phyloP scores from a whole-genome alignment of 2,888 invertebrate genomes.

The Penaeus monodon region DNA sequence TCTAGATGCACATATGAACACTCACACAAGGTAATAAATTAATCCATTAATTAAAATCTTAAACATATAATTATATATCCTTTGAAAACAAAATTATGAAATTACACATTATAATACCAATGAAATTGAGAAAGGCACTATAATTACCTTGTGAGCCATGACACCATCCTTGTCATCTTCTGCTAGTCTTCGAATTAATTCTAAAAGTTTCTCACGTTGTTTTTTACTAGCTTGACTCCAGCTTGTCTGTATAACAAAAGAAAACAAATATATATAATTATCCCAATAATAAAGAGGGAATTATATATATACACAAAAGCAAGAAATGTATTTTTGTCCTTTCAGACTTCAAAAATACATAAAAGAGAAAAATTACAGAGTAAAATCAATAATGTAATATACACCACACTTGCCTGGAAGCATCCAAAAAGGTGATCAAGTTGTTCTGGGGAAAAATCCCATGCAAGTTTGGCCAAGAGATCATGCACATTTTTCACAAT shows the following conservation, averaged over 20 bases:
- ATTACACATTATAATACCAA: background rate
- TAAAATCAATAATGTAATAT: slow-evolving; percentile 24
- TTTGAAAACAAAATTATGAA: too few relatives aligned
- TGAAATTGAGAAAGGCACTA: slow-evolving; percentile 41
- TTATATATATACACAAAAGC: too few relatives aligned
- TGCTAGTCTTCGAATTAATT: slow-evolving; percentile 92
- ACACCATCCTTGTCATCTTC: slow-evolving; percentile 99
- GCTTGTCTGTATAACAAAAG: slow-evolving; percentile 73
- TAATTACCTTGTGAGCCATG: slow-evolving; percentile 91
- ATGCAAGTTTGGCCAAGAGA: slow-evolving; percentile 93
- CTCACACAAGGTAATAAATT: background rate
- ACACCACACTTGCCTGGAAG: slow-evolving; percentile 80
- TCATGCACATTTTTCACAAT: slow-evolving; percentile 98
- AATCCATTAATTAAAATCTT: too few relatives aligned
- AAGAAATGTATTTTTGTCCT: too few relatives aligned
- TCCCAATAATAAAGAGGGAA: too few relatives aligned
- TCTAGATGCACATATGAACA: background rate
- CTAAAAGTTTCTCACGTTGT: slow-evolving; percentile 93
- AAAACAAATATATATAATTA: too few relatives aligned
- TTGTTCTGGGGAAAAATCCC: slow-evolving; percentile 98
- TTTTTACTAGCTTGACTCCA: slow-evolving; percentile 97
- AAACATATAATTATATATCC: too few relatives aligned
- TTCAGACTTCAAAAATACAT: background rate
- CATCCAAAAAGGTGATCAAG: slow-evolving; percentile 96
- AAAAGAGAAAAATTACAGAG: slow-evolving; percentile 66